phyloP scores from a whole-genome alignment of 2,113 vertebrate species.

The Eulacestoma nigropectus region DNA sequence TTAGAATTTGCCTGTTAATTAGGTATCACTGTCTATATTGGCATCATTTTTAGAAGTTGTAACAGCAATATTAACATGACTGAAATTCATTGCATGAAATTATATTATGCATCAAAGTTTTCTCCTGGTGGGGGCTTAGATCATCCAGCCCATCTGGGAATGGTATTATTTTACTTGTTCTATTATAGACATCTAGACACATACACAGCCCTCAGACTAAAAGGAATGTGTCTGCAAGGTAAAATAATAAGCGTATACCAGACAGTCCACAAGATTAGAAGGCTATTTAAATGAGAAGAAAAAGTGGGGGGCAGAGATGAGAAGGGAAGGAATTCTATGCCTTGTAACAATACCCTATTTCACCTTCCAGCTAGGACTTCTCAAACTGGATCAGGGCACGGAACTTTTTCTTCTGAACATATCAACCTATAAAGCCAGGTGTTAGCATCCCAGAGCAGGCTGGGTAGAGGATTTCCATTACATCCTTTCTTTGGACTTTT shows the following conservation, averaged over 20 bases:
- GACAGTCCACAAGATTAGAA: not conserved
- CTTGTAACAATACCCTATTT: not conserved
- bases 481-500: not conserved
- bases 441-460: not conserved
- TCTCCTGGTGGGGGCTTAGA: not conserved
- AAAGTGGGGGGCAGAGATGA: not conserved
- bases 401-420: not conserved
- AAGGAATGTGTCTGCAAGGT: conserved; percentile 44
- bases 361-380: not conserved
- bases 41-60: not conserved
- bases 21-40: not conserved
- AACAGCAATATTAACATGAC: not conserved
- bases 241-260: not conserved
- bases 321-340: not conserved
- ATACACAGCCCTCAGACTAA: not conserved
- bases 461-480: not conserved
- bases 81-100: not conserved
- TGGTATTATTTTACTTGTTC: conserved; percentile 38
- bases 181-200: conserved; percentile 25
- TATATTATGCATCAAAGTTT: not conserved
- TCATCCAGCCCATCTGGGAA: conserved; percentile 20
- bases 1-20: conserved; percentile 40
- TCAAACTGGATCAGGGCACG: not conserved
- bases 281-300: conserved; percentile 10
- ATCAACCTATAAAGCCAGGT: not conserved